phyloP scores from a whole-genome alignment of 1,140 invertebrate genomes.

The Polypedilum pembai region DNA sequence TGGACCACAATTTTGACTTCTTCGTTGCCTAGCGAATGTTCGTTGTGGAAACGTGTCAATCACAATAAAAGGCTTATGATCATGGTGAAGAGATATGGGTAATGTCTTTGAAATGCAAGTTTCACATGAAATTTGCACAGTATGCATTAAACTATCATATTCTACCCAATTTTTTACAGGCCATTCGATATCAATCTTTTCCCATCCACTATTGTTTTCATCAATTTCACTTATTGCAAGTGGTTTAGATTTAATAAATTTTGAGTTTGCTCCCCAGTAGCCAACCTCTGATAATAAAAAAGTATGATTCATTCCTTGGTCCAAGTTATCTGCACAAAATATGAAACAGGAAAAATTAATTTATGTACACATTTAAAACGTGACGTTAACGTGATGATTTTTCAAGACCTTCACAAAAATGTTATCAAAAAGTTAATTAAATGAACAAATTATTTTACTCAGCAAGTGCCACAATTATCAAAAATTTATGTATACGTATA shows the following conservation, averaged over 20 bases:
- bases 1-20: slow-evolving; percentile 60
- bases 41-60: slow-evolving; percentile 57
- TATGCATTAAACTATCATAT: slow-evolving; percentile 54
- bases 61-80: slow-evolving; percentile 63
- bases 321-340: neutral
- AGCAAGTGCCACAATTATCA: no score
- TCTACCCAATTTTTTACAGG: slow-evolving; percentile 65
- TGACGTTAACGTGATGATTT: slow-evolving; percentile 19
- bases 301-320: slow-evolving; percentile 47
- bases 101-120: slow-evolving; percentile 55
- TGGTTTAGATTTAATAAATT: slow-evolving; percentile 62
- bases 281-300: slow-evolving; percentile 72
- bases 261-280: slow-evolving; percentile 60
- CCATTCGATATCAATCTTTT: slow-evolving; percentile 65
- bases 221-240: slow-evolving; percentile 65
- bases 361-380: slow-evolving; percentile 1
- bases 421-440: slow-evolving; percentile 18
- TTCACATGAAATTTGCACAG: slow-evolving; percentile 65
- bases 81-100: slow-evolving; percentile 50
- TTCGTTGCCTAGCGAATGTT: slow-evolving; percentile 49
- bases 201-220: slow-evolving; percentile 61
- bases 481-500: no score
- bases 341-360: slow-evolving; percentile 24
- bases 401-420: neutral
- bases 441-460: neutral